Conservation (phyloP, 2,113 vertebrate species). For the Pyrgilauda ruficollis region DNA sequence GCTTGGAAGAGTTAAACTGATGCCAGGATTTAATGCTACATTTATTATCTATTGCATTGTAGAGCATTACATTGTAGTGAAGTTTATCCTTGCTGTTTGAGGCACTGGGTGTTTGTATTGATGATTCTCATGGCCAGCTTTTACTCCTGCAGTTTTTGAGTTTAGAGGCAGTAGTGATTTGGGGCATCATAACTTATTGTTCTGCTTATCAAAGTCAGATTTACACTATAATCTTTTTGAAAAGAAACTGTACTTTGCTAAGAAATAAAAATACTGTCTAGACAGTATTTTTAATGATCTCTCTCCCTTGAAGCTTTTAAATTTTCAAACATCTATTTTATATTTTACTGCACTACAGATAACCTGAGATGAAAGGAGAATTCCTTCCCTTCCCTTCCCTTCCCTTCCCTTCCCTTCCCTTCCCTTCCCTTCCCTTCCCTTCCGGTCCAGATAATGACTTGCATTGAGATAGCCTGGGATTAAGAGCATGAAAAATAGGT, state of each 20-base stretch:
- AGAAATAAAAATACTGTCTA: background rate
- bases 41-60: background rate
- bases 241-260: background rate
- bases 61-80: background rate
- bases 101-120: background rate
- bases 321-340: background rate
- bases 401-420: too few species aligned
- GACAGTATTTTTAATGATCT: background rate
- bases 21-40: background rate
- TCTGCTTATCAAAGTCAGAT: background rate
- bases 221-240: background rate
- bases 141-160: background rate
- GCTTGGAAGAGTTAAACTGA: background rate
- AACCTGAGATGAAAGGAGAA: background rate
- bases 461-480: background rate
- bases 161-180: background rate
- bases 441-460: constrained; percentile 65
- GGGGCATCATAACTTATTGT: background rate
- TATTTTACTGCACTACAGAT: background rate
- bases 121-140: background rate
- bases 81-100: background rate
- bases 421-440: constrained; percentile 14
- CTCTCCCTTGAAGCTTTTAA: background rate
- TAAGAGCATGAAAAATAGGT: background rate
- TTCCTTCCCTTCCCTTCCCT: background rate